These are phyloP conservation scores for Drosophila bocki DNA, from an alignment of 1,140 invertebrate species.

Conservation along the genomic window DNA sequence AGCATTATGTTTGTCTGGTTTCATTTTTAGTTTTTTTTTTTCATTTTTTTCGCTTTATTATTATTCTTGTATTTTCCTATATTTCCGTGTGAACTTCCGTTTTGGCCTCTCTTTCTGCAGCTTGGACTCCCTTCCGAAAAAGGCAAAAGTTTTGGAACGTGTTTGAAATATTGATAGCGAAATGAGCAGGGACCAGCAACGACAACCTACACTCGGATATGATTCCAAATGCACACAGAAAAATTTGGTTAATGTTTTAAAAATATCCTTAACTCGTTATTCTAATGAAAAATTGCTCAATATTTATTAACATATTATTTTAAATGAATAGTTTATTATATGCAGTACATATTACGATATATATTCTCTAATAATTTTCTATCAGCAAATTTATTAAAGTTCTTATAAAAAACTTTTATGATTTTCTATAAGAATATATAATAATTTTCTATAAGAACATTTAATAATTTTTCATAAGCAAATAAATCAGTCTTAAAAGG, in stretches of 20 bases:
- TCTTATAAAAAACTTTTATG: no score
- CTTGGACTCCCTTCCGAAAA: constrained; percentile 39
- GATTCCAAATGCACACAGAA: constrained; percentile 16
- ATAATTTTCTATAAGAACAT: no score
- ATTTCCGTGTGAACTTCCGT: constrained; percentile 83
- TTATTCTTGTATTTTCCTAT: constrained; percentile 73
- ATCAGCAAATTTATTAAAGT: no score
- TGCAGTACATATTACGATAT: no score
- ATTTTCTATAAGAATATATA: no score
- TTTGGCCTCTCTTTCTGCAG: constrained; percentile 27
- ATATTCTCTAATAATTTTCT: no score
- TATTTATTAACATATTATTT: no score
- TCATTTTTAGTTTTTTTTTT: constrained; percentile 39
- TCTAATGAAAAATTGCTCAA: neutral
- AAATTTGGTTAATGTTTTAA: neutral
- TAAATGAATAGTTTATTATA: no score
- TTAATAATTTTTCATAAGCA: no score
- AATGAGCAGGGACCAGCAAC: constrained; percentile 58
- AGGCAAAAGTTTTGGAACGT: constrained; percentile 81
- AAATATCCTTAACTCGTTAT: neutral
- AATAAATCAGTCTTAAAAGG: no score
- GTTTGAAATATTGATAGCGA: constrained; percentile 81
- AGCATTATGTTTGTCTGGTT: constrained; percentile 60
- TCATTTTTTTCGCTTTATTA: constrained; percentile 39
- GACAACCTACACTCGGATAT: constrained; percentile 40